These are phyloP conservation scores for Cryptocheilus praepositus DNA, from an alignment of 2,888 invertebrate genomes.

Conservation along the genomic window DNA sequence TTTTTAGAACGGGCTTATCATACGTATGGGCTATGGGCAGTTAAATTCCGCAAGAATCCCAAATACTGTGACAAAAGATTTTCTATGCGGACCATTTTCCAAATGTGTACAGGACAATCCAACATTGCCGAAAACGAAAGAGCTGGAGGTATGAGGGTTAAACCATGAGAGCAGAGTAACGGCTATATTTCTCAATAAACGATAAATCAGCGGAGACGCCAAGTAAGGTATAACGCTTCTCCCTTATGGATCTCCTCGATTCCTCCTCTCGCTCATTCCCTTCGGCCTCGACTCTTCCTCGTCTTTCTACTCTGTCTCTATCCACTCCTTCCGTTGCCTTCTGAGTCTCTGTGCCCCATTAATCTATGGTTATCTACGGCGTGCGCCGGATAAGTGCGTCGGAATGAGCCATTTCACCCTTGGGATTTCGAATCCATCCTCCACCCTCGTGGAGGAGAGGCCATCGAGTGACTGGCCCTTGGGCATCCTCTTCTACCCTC, in stretches of 20 bases:
- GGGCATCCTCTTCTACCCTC: slow-evolving; percentile 61
- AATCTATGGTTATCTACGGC: slow-evolving; percentile 75
- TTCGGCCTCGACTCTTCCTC: slow-evolving; percentile 26
- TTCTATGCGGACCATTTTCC: neutral
- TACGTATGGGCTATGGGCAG: no score
- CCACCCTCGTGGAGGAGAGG: slow-evolving; percentile 48
- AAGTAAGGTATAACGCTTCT: slow-evolving; percentile 53
- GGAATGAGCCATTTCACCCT: slow-evolving; percentile 75
- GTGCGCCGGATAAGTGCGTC: slow-evolving; percentile 73
- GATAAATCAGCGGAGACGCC: slow-evolving; percentile 71
- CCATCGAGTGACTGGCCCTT: slow-evolving; percentile 62
- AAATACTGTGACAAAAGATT: no score
- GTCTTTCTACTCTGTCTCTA: slow-evolving; percentile 20
- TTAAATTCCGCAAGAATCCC: no score
- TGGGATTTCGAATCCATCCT: slow-evolving; percentile 69
- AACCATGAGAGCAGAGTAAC: slow-evolving; percentile 62
- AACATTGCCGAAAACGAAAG: slow-evolving; percentile 34
- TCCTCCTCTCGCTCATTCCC: slow-evolving; percentile 49
- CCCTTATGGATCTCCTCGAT: slow-evolving; percentile 54
- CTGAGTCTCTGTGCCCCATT: slow-evolving; percentile 69
- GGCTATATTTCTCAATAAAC: slow-evolving; percentile 75
- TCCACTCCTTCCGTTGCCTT: slow-evolving; percentile 57
- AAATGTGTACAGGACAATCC: slow-evolving; percentile 19
- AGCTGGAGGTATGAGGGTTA: slow-evolving; percentile 59
- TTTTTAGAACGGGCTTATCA: no score